Conservation (phyloP, 2,888 invertebrate species). For the Antheraea yamamai region DNA sequence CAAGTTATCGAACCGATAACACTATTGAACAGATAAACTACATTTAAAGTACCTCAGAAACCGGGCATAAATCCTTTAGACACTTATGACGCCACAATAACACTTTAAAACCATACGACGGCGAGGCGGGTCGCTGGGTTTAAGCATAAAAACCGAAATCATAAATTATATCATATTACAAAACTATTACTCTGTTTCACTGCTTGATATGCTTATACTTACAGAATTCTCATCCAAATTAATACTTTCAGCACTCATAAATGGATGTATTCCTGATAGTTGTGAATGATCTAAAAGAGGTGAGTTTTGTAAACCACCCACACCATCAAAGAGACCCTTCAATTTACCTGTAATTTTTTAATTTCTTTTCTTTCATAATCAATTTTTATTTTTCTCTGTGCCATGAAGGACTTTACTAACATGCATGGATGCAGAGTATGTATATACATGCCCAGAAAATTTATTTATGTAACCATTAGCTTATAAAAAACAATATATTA, state of each 20-base stretch:
- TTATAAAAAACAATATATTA: no score
- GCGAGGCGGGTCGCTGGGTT: neutral
- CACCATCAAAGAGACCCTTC: constrained; percentile 51
- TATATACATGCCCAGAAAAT: no score
- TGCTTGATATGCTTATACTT: constrained; percentile 36
- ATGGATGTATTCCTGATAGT: constrained; percentile 88
- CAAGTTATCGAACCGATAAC: no score
- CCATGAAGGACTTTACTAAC: no score
- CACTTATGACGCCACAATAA: no score
- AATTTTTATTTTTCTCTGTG: neutral
- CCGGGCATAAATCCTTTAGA: no score
- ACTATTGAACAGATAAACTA: no score
- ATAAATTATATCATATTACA: neutral
- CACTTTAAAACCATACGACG: no score
- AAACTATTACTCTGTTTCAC: neutral
- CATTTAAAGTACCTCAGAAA: no score
- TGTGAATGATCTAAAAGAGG: constrained; percentile 65
- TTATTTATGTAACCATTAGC: no score
- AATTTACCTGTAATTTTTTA: constrained; percentile 53
- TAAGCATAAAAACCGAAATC: neutral
- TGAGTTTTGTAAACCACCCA: constrained; percentile 49
- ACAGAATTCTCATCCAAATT: constrained; percentile 60
- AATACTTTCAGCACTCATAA: constrained; percentile 87
- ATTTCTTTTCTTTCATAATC: neutral
- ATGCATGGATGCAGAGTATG: no score